Percentiles rank a stretch among this genome's conserved stretches.
Evolutionary conservation across 2,888 invertebrate genomes (phyloP).

Genomic region (Nebria salina): DNA sequence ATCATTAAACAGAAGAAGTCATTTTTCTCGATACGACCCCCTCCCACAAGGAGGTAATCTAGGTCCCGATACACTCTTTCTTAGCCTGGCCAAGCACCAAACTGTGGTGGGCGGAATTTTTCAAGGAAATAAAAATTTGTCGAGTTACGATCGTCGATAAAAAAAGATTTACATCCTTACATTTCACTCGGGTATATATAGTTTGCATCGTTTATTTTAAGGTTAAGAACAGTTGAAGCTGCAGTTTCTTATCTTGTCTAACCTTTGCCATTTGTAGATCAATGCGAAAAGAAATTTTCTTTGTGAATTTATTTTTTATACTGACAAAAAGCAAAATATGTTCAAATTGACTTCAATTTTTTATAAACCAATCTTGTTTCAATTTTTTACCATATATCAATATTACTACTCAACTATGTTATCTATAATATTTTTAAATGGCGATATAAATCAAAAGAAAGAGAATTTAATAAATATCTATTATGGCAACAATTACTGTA

Average conservation of each 20-base stretch:
- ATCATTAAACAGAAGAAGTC: constrained; percentile 8
- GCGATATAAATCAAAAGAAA: too few relatives aligned
- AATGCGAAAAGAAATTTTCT: too few relatives aligned
- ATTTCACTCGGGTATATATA: neutral
- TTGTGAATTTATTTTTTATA: too few relatives aligned
- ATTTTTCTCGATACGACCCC: constrained; percentile 2
- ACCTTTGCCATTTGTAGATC: neutral
- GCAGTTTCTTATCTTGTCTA: neutral
- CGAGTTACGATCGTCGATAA: constrained; percentile 16
- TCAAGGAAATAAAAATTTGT: constrained; percentile 13
- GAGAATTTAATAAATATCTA: too few relatives aligned
- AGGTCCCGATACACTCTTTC: neutral
- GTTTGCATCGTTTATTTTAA: constrained; percentile 9
- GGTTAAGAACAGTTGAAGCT: neutral
- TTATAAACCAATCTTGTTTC: too few relatives aligned
- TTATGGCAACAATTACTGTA: too few relatives aligned
- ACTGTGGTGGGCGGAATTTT: neutral
- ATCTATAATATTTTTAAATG: too few relatives aligned
- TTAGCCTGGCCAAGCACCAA: neutral
- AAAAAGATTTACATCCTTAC: constrained; percentile 12
- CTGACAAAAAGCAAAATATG: too few relatives aligned
- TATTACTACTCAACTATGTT: too few relatives aligned
- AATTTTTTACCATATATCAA: too few relatives aligned
- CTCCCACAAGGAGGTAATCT: neutral
- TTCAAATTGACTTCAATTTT: too few relatives aligned